phyloP scores from a whole-genome alignment of 1,140 invertebrate species.

The Pseudomyrmex concolor region DNA sequence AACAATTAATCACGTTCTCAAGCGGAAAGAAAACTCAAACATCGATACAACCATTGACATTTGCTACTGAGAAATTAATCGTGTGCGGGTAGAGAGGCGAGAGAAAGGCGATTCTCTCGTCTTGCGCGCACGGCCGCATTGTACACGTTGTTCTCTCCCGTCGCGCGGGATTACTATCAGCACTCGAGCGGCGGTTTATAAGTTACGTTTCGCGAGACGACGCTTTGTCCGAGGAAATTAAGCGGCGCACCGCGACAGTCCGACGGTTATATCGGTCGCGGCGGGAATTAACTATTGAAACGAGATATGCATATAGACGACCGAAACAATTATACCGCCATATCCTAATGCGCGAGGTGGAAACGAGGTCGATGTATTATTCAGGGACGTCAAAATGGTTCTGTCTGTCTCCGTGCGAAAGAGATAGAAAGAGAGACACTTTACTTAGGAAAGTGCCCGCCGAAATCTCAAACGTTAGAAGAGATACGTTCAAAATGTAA shows the following conservation, averaged over 20 bases:
- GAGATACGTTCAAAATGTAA: slow-evolving; percentile 51
- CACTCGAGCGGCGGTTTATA: neutral
- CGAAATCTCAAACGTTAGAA: slow-evolving; percentile 31
- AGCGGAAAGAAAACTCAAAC: too few species aligned
- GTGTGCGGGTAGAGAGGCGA: neutral
- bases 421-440: too few species aligned
- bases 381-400: slow-evolving; percentile 42
- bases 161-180: neutral
- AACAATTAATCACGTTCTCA: too few species aligned
- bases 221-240: slow-evolving; percentile 28
- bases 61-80: neutral
- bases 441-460: slow-evolving; percentile 1
- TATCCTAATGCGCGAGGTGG: slow-evolving; percentile 48
- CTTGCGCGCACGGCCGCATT: neutral
- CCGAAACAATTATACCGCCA: slow-evolving; percentile 46
- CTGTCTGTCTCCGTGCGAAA: slow-evolving; percentile 43
- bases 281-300: slow-evolving; percentile 41
- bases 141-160: neutral
- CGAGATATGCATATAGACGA: slow-evolving; percentile 34
- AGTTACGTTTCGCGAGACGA: neutral
- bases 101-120: neutral
- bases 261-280: slow-evolving; percentile 16
- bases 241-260: neutral
- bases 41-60: neutral
- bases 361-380: slow-evolving; percentile 50